These are phyloP conservation scores for Kryptopterus vitreolus DNA, from an alignment of 2,797 vertebrate genomes.

Conservation along the genomic window DNA sequence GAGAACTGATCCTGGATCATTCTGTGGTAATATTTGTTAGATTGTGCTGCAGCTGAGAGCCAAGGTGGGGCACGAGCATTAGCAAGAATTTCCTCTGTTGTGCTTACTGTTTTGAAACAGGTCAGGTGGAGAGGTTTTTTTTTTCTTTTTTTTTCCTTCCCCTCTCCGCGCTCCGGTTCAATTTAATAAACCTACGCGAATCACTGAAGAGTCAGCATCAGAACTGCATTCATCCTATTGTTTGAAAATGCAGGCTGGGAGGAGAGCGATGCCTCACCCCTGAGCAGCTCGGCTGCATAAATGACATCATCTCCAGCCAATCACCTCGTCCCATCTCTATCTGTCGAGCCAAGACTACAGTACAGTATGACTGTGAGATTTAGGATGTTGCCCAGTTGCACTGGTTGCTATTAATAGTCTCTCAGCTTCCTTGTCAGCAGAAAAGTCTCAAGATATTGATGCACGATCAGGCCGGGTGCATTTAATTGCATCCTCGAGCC, in stretches of 20 bases:
- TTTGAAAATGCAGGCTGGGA: slow-evolving; percentile 26
- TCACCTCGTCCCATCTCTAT: slow-evolving; percentile 3
- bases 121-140: background rate
- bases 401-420: slow-evolving; percentile 38
- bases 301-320: slow-evolving; percentile 46
- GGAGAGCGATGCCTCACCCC: slow-evolving; percentile 21
- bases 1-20: background rate
- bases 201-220: slow-evolving; percentile 7
- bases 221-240: background rate
- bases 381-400: slow-evolving; percentile 22
- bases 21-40: background rate
- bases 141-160: too few species aligned
- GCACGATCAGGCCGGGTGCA: background rate
- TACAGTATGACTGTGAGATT: slow-evolving; percentile 10
- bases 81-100: background rate
- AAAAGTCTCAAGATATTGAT: slow-evolving; percentile 18
- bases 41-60: background rate
- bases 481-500: slow-evolving; percentile 17
- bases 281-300: slow-evolving; percentile 20
- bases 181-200: slow-evolving; percentile 5
- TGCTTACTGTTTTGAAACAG: background rate
- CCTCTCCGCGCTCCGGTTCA: too few species aligned
- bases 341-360: slow-evolving; percentile 16
- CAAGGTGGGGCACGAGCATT: slow-evolving; percentile 1
- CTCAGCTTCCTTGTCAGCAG: background rate